Percentiles rank a stretch among this genome's conserved stretches.
Evolutionary conservation across 2,797 vertebrate species (phyloP).

Genomic region (Melanotaenia pygmaea): DNA sequence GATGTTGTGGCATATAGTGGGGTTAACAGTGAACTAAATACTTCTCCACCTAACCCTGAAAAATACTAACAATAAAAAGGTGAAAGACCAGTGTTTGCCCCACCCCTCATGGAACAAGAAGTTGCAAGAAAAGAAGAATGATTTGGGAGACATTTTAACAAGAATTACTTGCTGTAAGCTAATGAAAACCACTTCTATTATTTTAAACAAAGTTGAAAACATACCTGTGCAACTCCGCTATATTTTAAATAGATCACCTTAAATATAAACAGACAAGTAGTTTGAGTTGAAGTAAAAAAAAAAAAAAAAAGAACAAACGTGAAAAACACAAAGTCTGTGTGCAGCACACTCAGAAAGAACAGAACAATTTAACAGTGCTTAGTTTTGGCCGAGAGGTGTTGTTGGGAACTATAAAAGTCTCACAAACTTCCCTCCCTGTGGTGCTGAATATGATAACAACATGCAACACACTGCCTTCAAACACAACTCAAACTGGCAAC

Average conservation of each 20-base stretch:
- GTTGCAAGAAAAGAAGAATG: not conserved
- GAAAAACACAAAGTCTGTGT: not conserved
- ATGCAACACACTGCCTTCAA: slow-evolving; percentile 24
- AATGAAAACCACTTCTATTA: too few species aligned
- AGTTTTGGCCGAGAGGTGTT: slow-evolving; percentile 14
- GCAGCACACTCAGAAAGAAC: not conserved
- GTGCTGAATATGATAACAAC: slow-evolving; percentile 22
- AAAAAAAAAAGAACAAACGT: not conserved
- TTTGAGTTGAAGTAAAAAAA: not conserved
- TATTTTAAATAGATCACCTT: not conserved
- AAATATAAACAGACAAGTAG: not conserved
- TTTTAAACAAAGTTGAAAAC: not conserved
- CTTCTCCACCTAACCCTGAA: not conserved
- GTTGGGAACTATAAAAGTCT: slow-evolving; percentile 32
- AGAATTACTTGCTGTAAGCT: not conserved
- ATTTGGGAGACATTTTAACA: not conserved
- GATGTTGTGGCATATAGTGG: not conserved
- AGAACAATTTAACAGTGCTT: not conserved
- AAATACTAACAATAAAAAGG: not conserved
- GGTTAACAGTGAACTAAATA: not conserved
- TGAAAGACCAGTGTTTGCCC: not conserved
- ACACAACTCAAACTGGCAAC: not conserved
- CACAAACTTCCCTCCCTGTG: slow-evolving; percentile 31
- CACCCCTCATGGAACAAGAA: not conserved
- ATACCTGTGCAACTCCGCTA: not conserved